phyloP scores from a whole-genome alignment of 2,113 vertebrate genomes.

The Nothoprocta pentlandii region DNA sequence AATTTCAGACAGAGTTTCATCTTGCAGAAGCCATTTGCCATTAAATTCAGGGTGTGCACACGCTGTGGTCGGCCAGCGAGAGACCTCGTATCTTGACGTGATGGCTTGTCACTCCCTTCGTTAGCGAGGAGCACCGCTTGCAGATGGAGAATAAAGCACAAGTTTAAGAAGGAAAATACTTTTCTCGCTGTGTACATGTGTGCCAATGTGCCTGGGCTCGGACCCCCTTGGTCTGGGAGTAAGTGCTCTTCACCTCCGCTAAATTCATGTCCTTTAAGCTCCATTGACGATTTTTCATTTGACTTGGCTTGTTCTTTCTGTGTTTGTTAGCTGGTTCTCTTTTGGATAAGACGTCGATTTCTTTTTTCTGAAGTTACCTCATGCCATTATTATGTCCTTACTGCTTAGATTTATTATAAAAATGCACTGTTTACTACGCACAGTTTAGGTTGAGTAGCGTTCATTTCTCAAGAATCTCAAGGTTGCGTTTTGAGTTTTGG shows the following conservation, averaged over 20 bases:
- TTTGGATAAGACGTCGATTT: not conserved
- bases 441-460: not conserved
- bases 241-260: not conserved
- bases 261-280: not conserved
- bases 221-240: not conserved
- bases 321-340: not conserved
- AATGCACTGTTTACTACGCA: not conserved
- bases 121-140: not conserved
- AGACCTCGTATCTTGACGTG: not conserved
- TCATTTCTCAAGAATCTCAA: not conserved
- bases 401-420: not conserved
- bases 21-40: conserved; percentile 28
- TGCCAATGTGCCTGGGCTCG: not conserved
- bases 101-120: not conserved
- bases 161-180: not conserved
- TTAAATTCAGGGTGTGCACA: not conserved
- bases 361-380: not conserved
- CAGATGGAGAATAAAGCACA: not conserved
- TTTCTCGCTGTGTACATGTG: not conserved
- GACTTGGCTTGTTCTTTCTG: not conserved
- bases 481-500: not conserved
- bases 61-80: not conserved
- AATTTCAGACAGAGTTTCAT: conserved; percentile 46
- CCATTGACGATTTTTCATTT: not conserved
- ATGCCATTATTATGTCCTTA: not conserved